phyloP scores from a whole-genome alignment of 2,888 invertebrate species.

The Ischnura elegans region DNA sequence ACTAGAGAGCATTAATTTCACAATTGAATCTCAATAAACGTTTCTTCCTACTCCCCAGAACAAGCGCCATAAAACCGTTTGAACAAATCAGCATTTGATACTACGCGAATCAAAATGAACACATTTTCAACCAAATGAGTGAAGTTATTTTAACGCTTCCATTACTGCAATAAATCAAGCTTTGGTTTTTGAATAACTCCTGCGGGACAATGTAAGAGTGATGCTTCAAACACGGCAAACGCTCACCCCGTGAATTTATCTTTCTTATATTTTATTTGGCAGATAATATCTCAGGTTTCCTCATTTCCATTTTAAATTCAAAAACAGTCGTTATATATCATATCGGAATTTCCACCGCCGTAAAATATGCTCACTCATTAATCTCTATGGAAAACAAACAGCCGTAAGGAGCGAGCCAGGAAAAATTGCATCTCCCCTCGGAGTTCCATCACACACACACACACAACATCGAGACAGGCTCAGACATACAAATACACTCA shows the following conservation, averaged over 20 bases:
- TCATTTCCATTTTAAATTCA: constrained; percentile 40
- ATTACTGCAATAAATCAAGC: background rate
- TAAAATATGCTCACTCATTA: constrained; percentile 50
- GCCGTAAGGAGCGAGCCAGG: constrained; percentile 59
- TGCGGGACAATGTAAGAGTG: background rate
- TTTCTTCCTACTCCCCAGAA: too few relatives aligned
- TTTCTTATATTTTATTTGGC: constrained; percentile 19
- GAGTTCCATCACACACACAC: constrained; percentile 53
- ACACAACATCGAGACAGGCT: constrained; percentile 45
- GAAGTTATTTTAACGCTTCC: background rate
- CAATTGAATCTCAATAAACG: too few relatives aligned
- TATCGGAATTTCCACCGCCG: constrained; percentile 50
- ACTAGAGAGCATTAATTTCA: too few relatives aligned
- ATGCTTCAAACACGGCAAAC: background rate
- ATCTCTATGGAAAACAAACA: constrained; percentile 54
- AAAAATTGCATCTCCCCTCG: constrained; percentile 28
- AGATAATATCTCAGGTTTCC: constrained; percentile 40
- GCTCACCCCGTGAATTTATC: background rate
- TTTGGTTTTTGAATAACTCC: background rate
- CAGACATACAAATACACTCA: background rate
- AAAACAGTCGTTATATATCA: constrained; percentile 43
- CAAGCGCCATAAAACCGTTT: too few relatives aligned
- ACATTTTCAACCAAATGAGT: background rate
- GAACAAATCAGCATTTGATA: too few relatives aligned
- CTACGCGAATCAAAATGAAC: too few relatives aligned